Percentiles rank a stretch among this genome's conserved stretches.
These are phyloP conservation scores for Tichodroma muraria DNA, from an alignment of 2,113 vertebrate genomes.

Conservation along the genomic window DNA sequence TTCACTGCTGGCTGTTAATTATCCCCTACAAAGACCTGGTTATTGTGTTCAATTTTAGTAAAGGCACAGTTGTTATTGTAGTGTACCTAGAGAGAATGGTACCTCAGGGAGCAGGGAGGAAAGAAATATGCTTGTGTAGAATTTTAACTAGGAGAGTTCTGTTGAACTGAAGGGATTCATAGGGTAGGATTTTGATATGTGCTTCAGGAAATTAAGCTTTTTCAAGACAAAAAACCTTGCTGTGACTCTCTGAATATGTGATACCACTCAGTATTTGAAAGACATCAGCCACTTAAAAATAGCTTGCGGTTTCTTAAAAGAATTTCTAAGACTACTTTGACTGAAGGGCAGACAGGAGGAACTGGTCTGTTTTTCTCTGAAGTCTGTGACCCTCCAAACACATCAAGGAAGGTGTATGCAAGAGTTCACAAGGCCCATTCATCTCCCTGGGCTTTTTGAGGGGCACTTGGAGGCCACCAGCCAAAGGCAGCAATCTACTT, in stretches of 20 bases:
- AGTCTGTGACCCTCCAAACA: neutral
- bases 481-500: neutral
- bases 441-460: neutral
- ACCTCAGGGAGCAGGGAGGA: conserved; percentile 15
- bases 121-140: neutral
- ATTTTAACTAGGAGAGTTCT: conserved; percentile 45
- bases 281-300: neutral
- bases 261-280: neutral
- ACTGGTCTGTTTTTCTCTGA: neutral
- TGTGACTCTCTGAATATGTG: neutral
- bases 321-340: conserved; percentile 9
- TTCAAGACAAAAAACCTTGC: conserved; percentile 26
- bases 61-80: conserved; percentile 46
- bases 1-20: conserved; percentile 61
- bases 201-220: conserved; percentile 53
- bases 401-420: neutral
- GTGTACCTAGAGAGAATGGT: conserved; percentile 10
- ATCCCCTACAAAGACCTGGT: conserved; percentile 50
- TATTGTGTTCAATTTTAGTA: conserved; percentile 56
- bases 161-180: conserved; percentile 8
- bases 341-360: neutral
- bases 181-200: conserved; percentile 29
- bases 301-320: neutral
- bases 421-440: neutral
- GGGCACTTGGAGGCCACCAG: neutral